Evolutionary conservation across 2,888 invertebrate species (phyloP).

Genomic region (Plusia festucae): DNA sequence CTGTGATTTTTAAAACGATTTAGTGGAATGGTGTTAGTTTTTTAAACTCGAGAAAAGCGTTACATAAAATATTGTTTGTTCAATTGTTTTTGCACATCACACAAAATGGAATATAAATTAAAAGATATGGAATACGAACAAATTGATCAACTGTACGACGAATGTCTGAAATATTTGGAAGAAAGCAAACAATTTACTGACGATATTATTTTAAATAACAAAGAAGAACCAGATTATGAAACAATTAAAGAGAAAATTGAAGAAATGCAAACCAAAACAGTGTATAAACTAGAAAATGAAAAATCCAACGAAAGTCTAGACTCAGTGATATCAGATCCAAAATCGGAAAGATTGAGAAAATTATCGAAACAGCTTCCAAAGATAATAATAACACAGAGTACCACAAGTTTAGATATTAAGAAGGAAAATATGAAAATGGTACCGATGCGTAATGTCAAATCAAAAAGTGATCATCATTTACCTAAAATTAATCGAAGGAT

Average conservation of each 20-base stretch:
- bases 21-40: not conserved
- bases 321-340: slow-evolving; percentile 67
- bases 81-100: not conserved
- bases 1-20: not conserved
- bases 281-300: slow-evolving; percentile 76
- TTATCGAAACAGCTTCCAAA: slow-evolving; percentile 81
- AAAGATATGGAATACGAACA: slow-evolving; percentile 70
- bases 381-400: slow-evolving; percentile 83
- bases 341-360: slow-evolving; percentile 77
- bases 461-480: slow-evolving; percentile 38
- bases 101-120: slow-evolving; percentile 60
- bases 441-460: slow-evolving; percentile 13
- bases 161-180: slow-evolving; percentile 80
- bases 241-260: slow-evolving; percentile 61
- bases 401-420: slow-evolving; percentile 70
- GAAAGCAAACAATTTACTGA: slow-evolving; percentile 17
- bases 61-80: not conserved
- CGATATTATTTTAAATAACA: slow-evolving; percentile 20
- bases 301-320: slow-evolving; percentile 69
- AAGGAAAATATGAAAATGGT: slow-evolving; percentile 26
- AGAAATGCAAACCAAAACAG: slow-evolving; percentile 51
- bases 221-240: slow-evolving; percentile 70
- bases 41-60: not conserved
- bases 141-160: slow-evolving; percentile 81
- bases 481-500: slow-evolving; percentile 26